Base-by-base conservation (phyloP, 2,797 vertebrate species). In the Sebastes aleutianus region DNA sequence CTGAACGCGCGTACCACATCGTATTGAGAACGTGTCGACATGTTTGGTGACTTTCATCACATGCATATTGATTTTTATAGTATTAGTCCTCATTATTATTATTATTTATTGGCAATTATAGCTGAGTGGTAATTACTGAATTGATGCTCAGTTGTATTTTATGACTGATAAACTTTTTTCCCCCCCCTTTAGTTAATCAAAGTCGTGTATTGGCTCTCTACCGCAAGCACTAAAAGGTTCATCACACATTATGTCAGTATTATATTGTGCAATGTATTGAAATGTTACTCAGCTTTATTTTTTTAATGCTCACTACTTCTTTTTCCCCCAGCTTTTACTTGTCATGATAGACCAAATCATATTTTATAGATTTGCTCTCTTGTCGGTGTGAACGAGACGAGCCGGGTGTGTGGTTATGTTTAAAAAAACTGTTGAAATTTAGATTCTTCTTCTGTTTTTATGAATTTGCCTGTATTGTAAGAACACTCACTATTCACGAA, bases 71-170 rank as follows among this genome's bases (percentile, higher is more conserved):
- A 91, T 93, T 80, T 89, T 89, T 87, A 89, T 80, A 27, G 78
- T 91, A 86, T 87, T 87, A 85, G 74, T 88, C 70, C 36, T 91
- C 77, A 34, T 85, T 80, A 88, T 86, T 80, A 27, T 39, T 74
- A 80, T 90, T 94, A 94, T 94, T 95, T 95, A 95, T 94, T 95
- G 90, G 82, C 88, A 83, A 83, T 90, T 88, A 75, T 90, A 88
- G 80, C 85, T 72, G 86, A 87, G 70, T 88, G 84, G 80, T 87
- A 43, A 89, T 87, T 76, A 56, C 47, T 77, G 64, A 80, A 69
- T 82, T 62, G 66, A 80, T 77, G 79, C 76, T 89, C 39, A 6
- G 57, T 85, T 86, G 81, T 36, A 84, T 86, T 90, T 88, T 70
- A 70, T 85, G 71, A 88, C 85, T 85, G 80, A 89, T 68, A 16